These are phyloP conservation scores for Siniperca chuatsi DNA, from an alignment of 2,113 vertebrate species.

Conservation along the genomic window DNA sequence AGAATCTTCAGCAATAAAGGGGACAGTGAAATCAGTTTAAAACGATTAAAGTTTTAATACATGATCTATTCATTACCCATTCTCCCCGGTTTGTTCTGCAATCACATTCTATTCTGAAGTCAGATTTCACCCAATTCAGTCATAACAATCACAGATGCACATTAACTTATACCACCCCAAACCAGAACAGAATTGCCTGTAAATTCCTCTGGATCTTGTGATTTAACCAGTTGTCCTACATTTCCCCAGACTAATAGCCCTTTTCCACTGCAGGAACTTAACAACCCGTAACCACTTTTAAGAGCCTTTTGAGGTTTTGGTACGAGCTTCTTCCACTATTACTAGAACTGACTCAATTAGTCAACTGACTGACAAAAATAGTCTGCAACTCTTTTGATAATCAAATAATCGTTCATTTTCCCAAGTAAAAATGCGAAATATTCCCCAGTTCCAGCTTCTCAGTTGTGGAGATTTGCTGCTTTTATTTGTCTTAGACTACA, in stretches of 20 bases:
- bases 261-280: neutral
- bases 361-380: neutral
- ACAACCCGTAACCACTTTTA: neutral
- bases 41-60: neutral
- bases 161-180: neutral
- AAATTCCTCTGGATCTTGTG: neutral
- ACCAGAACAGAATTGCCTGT: neutral
- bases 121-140: neutral
- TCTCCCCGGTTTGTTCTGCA: neutral
- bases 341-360: neutral
- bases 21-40: slow-evolving; percentile 11
- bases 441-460: too few relatives aligned
- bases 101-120: neutral
- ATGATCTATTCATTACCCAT: neutral
- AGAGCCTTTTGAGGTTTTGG: neutral
- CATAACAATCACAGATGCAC: slow-evolving; percentile 1
- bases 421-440: too few relatives aligned
- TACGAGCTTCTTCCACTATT: neutral
- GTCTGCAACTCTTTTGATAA: neutral
- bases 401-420: too few relatives aligned
- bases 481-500: too few relatives aligned
- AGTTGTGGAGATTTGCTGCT: too few relatives aligned
- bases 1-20: slow-evolving; percentile 2
- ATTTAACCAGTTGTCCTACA: neutral
- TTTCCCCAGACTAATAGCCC: neutral